Evolutionary conservation across 23 tunicate genomes (phyloP).

Genomic region (Halocynthia roretzi): DNA sequence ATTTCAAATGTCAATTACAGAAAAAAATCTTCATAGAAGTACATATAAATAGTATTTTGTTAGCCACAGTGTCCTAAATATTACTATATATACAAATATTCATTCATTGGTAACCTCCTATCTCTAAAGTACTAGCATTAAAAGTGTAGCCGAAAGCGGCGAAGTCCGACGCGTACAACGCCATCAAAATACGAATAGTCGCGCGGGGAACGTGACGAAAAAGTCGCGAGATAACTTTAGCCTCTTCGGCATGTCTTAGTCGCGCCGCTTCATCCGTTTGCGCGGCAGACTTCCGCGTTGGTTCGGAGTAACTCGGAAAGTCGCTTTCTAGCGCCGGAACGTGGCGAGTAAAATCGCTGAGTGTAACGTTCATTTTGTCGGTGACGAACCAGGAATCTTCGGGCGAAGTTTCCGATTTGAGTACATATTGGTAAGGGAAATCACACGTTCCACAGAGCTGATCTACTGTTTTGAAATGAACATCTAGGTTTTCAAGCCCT

Average conservation of each 20-base stretch:
- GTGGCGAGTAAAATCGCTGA: conserved; percentile 15
- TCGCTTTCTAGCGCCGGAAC: not conserved
- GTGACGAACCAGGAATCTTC: conserved; percentile 41
- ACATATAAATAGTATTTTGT: too few species aligned
- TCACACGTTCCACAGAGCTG: conserved; percentile 32
- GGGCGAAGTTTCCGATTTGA: conserved; percentile 36
- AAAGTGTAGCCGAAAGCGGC: conserved; percentile 36
- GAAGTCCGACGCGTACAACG: conserved; percentile 25
- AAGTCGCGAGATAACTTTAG: conserved; percentile 3
- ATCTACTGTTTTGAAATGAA: conserved; percentile 35
- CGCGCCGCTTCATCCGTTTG: not conserved
- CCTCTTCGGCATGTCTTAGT: not conserved
- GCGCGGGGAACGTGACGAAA: conserved; percentile 22
- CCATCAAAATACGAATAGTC: conserved; percentile 9
- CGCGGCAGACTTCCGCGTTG: not conserved
- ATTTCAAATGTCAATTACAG: too few species aligned
- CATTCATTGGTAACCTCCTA: conserved; percentile 18
- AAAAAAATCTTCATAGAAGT: too few species aligned
- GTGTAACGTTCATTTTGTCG: conserved; percentile 24
- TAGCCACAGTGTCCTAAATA: too few species aligned
- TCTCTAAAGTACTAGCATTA: conserved; percentile 3
- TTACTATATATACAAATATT: not conserved
- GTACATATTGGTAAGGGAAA: conserved; percentile 33
- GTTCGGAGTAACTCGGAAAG: not conserved
- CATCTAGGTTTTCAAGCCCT: conserved; percentile 26